Evolutionary conservation across 2,797 vertebrate species (phyloP).

Genomic region (Denticeps clupeoides): DNA sequence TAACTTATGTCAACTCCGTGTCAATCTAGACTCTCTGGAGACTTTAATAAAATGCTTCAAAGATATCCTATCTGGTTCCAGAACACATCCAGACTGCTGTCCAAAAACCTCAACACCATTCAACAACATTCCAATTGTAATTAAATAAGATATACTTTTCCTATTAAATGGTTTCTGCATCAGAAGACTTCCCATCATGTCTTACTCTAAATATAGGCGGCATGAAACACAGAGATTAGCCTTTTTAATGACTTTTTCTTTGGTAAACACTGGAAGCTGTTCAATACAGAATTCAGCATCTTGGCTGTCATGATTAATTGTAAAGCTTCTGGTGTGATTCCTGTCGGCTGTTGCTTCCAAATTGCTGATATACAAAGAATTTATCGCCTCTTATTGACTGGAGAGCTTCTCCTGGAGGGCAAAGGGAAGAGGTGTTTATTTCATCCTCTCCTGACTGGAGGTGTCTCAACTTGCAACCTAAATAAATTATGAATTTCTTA

Average conservation of each 20-base stretch:
- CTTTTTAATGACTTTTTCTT: not conserved
- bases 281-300: not conserved
- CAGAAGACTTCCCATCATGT: too few relatives aligned
- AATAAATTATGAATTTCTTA: too few relatives aligned
- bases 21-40: too few relatives aligned
- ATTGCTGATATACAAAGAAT: slow-evolving; percentile 27
- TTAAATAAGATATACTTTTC: not conserved
- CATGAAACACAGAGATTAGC: slow-evolving; percentile 5
- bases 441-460: too few relatives aligned
- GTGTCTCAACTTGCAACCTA: too few relatives aligned
- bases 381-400: slow-evolving; percentile 21
- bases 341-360: slow-evolving; percentile 23
- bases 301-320: slow-evolving; percentile 28
- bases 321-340: slow-evolving; percentile 23
- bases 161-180: not conserved
- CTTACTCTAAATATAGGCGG: not conserved
- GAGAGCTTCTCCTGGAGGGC: slow-evolving; percentile 16
- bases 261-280: not conserved
- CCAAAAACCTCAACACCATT: not conserved
- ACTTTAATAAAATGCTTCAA: too few relatives aligned
- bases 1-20: too few relatives aligned
- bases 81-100: too few relatives aligned
- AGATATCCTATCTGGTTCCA: too few relatives aligned
- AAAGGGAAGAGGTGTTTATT: slow-evolving; percentile 13
- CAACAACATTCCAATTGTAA: not conserved